A percentile compares a stretch with the other conserved stretches of the same genome.
Evolutionary conservation across 2,113 vertebrate species (phyloP).

Genomic region (Scomber japonicus): DNA sequence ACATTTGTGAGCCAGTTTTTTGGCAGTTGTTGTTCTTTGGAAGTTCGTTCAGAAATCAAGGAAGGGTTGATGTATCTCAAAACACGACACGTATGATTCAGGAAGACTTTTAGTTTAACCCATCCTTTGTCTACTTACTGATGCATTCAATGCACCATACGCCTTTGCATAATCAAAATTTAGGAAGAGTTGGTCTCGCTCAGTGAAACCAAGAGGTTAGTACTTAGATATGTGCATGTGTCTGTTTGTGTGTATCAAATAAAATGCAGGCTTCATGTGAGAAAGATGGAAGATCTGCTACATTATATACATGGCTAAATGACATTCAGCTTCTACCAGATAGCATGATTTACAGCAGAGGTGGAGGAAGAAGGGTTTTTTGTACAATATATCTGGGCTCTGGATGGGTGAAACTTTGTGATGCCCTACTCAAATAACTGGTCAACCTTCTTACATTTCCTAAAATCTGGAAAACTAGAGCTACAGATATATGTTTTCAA

Average conservation of each 20-base stretch:
- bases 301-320: slow-evolving; percentile 46
- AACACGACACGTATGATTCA: slow-evolving; percentile 50
- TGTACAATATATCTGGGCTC: slow-evolving; percentile 6
- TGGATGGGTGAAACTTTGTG: background rate
- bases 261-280: slow-evolving; percentile 40
- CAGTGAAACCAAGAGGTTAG: slow-evolving; percentile 49
- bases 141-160: slow-evolving; percentile 30
- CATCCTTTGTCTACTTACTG: slow-evolving; percentile 37
- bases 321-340: slow-evolving; percentile 63
- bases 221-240: slow-evolving; percentile 28
- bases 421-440: slow-evolving; percentile 3
- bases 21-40: slow-evolving; percentile 77
- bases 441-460: background rate
- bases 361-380: slow-evolving; percentile 16
- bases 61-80: slow-evolving; percentile 45
- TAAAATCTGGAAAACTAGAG: background rate
- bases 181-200: slow-evolving; percentile 56
- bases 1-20: slow-evolving; percentile 60
- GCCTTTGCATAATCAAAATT: slow-evolving; percentile 77
- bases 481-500: background rate
- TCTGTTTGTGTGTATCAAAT: slow-evolving; percentile 21
- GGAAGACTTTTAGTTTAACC: slow-evolving; percentile 73
- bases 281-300: slow-evolving; percentile 66
- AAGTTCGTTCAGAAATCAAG: slow-evolving; percentile 54
- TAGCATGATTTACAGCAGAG: slow-evolving; percentile 39